These are phyloP conservation scores for Rhagophthalmus giganteus DNA, from an alignment of 2,888 invertebrate genomes.

Conservation along the genomic window DNA sequence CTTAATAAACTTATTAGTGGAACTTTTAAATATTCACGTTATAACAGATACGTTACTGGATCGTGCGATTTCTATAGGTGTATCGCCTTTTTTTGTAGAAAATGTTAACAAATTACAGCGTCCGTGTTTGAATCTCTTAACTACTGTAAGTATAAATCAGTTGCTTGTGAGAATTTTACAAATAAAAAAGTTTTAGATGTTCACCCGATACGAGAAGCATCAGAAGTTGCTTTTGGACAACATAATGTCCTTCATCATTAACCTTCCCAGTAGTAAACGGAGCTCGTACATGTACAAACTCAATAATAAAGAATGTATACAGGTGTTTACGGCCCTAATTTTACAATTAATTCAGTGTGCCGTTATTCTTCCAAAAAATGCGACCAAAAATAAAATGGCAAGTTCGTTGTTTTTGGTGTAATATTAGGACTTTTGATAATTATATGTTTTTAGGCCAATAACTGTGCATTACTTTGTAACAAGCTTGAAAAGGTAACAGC, in stretches of 20 bases:
- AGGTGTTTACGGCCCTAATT: slow-evolving; percentile 97
- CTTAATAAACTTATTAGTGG: slow-evolving; percentile 79
- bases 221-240: slow-evolving; percentile 91
- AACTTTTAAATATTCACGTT: slow-evolving; percentile 87
- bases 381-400: slow-evolving; percentile 49
- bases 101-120: slow-evolving; percentile 96
- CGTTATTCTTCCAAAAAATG: slow-evolving; percentile 79
- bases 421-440: background rate
- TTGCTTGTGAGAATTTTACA: background rate
- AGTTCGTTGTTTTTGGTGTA: slow-evolving; percentile 38
- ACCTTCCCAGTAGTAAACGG: slow-evolving; percentile 94
- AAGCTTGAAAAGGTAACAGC: slow-evolving; percentile 93
- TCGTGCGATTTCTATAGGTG: slow-evolving; percentile 91
- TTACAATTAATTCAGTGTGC: slow-evolving; percentile 97
- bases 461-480: slow-evolving; percentile 86
- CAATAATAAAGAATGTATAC: slow-evolving; percentile 89
- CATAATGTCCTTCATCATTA: slow-evolving; percentile 94
- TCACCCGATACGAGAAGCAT: slow-evolving; percentile 94
- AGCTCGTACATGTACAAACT: slow-evolving; percentile 91
- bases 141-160: slow-evolving; percentile 64
- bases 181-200: slow-evolving; percentile 67
- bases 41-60: slow-evolving; percentile 94
- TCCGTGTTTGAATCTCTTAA: slow-evolving; percentile 91
- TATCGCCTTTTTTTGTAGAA: slow-evolving; percentile 98
- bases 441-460: slow-evolving; percentile 63